phyloP scores from a whole-genome alignment of 2,797 vertebrate genomes.

The Coreius guichenoti region DNA sequence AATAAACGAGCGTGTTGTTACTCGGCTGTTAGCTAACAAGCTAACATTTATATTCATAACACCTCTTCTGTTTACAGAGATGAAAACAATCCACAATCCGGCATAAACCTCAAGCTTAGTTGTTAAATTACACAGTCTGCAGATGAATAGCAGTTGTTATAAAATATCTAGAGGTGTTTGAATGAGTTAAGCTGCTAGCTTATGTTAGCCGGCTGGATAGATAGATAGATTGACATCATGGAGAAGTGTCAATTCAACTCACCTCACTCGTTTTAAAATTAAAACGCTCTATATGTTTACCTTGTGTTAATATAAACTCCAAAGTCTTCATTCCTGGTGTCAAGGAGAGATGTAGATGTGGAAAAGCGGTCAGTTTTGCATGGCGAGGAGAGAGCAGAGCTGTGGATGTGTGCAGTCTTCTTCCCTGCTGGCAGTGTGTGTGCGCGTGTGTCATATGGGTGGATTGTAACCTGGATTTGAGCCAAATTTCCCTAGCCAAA shows the following conservation, averaged over 20 bases:
- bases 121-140: neutral
- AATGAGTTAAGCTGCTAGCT: slow-evolving; percentile 13
- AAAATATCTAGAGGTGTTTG: neutral
- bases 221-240: neutral
- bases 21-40: slow-evolving; percentile 9
- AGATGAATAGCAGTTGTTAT: neutral
- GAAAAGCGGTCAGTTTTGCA: neutral
- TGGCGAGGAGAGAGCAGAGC: neutral
- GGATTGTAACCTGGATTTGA: slow-evolving; percentile 1
- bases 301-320: neutral
- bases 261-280: neutral
- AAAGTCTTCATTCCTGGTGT: neutral
- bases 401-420: neutral
- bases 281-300: neutral
- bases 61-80: neutral
- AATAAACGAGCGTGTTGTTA: neutral
- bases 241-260: slow-evolving; percentile 4
- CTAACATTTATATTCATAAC: slow-evolving; percentile 7
- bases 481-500: neutral
- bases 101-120: neutral
- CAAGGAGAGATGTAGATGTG: neutral
- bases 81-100: neutral
- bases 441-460: neutral
- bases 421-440: slow-evolving; percentile 4
- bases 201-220: slow-evolving; percentile 7